Conservation (phyloP, 2,113 vertebrate species). For the Toxotes jaculatrix region DNA sequence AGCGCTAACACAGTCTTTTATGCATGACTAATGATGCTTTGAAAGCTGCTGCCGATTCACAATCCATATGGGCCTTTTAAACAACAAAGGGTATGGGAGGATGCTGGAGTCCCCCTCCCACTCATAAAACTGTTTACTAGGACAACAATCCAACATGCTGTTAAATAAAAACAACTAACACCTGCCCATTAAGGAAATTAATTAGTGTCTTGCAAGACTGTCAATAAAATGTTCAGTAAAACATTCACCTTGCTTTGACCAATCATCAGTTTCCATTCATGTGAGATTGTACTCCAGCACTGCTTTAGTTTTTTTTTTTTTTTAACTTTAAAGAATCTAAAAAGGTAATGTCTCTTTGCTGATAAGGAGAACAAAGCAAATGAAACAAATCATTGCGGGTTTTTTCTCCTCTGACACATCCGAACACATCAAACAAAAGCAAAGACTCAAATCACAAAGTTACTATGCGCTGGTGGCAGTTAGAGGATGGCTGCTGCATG, state of each 20-base stretch:
- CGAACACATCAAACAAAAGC: slow-evolving; percentile 80
- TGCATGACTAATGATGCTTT: slow-evolving; percentile 85
- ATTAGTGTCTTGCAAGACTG: slow-evolving; percentile 66
- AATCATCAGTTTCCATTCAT: slow-evolving; percentile 46
- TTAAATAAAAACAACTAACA: slow-evolving; percentile 78
- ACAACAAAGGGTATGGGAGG: slow-evolving; percentile 78
- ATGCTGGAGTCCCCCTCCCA: slow-evolving; percentile 67
- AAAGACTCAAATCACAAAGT: slow-evolving; percentile 79
- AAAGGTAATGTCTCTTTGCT: slow-evolving; percentile 63
- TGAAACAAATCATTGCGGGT: slow-evolving; percentile 70
- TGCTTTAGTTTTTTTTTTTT: slow-evolving; percentile 47
- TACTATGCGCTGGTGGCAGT: slow-evolving; percentile 72
- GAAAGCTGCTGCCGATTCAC: slow-evolving; percentile 78
- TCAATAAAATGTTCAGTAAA: slow-evolving; percentile 61
- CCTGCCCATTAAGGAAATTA: slow-evolving; percentile 77
- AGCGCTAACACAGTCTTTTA: slow-evolving; percentile 82
- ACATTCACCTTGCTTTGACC: slow-evolving; percentile 58
- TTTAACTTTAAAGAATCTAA: slow-evolving; percentile 51
- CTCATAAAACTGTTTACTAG: slow-evolving; percentile 80
- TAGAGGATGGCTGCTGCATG: slow-evolving; percentile 73
- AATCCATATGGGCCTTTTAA: slow-evolving; percentile 84
- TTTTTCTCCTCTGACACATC: slow-evolving; percentile 74
- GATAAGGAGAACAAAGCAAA: slow-evolving; percentile 76
- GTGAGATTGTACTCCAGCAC: slow-evolving; percentile 7
- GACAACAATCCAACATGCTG: slow-evolving; percentile 74